A percentile compares a stretch with the other conserved stretches of the same genome.
Evolutionary conservation across 2,797 vertebrate genomes (phyloP).

Genomic region (Acestrorhynchus altus): DNA sequence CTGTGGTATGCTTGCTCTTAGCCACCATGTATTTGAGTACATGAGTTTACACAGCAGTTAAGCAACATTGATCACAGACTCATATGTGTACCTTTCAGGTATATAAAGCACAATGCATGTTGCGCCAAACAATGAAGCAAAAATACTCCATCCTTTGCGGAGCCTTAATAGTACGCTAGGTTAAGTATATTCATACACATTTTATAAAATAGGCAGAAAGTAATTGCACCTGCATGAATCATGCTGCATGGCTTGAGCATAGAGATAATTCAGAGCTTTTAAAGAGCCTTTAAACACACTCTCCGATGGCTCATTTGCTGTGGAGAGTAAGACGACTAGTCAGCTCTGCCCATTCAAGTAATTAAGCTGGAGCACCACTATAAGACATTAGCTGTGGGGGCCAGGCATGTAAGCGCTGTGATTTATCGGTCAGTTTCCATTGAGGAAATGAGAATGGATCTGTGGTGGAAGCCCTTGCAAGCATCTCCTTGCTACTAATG

Average conservation of each 20-base stretch:
- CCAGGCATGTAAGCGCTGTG: slow-evolving; percentile 20
- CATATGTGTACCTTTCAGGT: too few species aligned
- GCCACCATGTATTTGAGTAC: too few species aligned
- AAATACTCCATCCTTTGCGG: too few species aligned
- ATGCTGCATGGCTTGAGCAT: slow-evolving; percentile 3
- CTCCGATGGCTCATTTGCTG: slow-evolving; percentile 15
- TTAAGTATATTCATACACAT: too few species aligned
- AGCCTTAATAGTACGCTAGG: too few species aligned
- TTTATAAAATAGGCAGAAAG: not conserved
- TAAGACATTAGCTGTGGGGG: slow-evolving; percentile 52
- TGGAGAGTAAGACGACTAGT: slow-evolving; percentile 36
- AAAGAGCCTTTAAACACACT: slow-evolving; percentile 25
- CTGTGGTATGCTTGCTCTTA: too few species aligned
- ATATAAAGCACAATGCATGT: too few species aligned
- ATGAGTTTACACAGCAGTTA: too few species aligned
- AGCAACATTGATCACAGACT: too few species aligned
- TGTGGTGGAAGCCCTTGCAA: slow-evolving; percentile 24
- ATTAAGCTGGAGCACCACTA: slow-evolving; percentile 57
- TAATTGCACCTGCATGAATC: not conserved
- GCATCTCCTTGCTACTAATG: slow-evolving; percentile 28
- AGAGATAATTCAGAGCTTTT: slow-evolving; percentile 17
- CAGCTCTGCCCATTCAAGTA: slow-evolving; percentile 43
- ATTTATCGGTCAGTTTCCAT: slow-evolving; percentile 54
- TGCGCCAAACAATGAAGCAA: too few species aligned
- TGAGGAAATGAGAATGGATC: slow-evolving; percentile 63